Conservation (phyloP, 2,888 invertebrate species). For the Craniophora ligustri region DNA sequence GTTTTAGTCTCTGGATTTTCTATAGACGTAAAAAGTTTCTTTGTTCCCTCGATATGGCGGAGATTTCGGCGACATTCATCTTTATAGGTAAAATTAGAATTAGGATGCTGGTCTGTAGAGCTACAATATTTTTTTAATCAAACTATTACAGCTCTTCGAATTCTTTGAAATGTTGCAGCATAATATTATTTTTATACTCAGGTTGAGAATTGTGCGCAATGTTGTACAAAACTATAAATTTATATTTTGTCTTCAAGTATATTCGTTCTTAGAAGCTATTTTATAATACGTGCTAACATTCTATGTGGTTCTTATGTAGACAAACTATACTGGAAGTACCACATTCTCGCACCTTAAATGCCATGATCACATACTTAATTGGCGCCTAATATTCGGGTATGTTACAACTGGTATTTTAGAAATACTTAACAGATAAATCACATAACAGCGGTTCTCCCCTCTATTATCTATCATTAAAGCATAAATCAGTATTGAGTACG, state of each 20-base stretch:
- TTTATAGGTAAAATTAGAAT: no score
- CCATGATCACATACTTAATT: constrained; percentile 29
- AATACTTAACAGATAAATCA: constrained; percentile 13
- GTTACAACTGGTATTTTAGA: constrained; percentile 20
- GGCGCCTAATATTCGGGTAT: constrained; percentile 10
- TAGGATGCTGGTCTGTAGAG: no score
- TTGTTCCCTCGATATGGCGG: no score
- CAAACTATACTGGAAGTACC: constrained; percentile 3
- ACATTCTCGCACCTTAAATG: constrained; percentile 18
- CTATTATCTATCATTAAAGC: constrained; percentile 32
- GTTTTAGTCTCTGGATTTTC: no score
- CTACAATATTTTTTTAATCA: no score
- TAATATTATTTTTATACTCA: not conserved
- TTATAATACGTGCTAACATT: not conserved
- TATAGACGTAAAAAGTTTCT: no score
- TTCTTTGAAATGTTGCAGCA: not conserved
- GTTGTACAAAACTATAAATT: not conserved
- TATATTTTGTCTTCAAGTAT: not conserved
- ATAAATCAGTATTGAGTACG: constrained; percentile 40
- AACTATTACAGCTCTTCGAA: no score
- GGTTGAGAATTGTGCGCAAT: no score
- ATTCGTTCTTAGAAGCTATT: no score
- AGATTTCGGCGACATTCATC: no score
- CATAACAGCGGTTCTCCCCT: constrained; percentile 16
- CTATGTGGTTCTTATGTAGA: not conserved